Base-by-base conservation (phyloP, 2,888 invertebrate genomes). In the Emmelina monodactyla region DNA sequence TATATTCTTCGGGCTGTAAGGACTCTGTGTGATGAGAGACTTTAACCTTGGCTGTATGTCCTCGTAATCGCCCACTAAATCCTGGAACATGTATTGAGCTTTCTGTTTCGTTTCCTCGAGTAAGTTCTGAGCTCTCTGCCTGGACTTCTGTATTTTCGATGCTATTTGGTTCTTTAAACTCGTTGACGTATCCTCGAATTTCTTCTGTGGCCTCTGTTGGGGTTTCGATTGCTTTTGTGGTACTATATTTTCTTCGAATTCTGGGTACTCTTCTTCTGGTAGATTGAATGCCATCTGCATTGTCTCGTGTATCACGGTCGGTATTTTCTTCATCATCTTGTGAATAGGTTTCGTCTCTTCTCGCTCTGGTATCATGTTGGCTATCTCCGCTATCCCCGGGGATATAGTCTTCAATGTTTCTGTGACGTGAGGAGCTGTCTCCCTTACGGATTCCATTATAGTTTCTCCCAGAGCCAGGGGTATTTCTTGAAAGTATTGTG, bases 401-500 rank as follows among this genome's bases (percentile, higher is more conserved):
- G 79, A 72, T 49, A 79, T 71, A 37, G 78, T 78, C 41, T 59
- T 72, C 48, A 79, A 44, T 1, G 79, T 69, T 52, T 62, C 71
- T 19, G 79, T 75, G 40, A 79, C 60, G 44, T 75, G 79, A 9
- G 79, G 79, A 1, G 78, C 72, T 12, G 70, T 67, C 57, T 73
- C 78, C 48, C 67, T 65, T 43, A 79, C 64, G 28, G 78, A 66
- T 14, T 75, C 72, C 63, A 75, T 62, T 39, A 79, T 72, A 1
- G 76, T 72, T 48, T 79, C 79, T 40, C 75, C 67, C 31, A 79
- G 53, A 5, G 78, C 76, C 49, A 76, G 47, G 15, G 79, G 79
- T 49, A 79, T 78, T 58, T 79, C 78, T 64, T 76, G 75, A 38
- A 79, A 64, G 53, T 78, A 78, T 37, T 78, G 68, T 2, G 78